Evolutionary conservation across 2,888 invertebrate species (phyloP).

Genomic region (Thereva nobilitata): DNA sequence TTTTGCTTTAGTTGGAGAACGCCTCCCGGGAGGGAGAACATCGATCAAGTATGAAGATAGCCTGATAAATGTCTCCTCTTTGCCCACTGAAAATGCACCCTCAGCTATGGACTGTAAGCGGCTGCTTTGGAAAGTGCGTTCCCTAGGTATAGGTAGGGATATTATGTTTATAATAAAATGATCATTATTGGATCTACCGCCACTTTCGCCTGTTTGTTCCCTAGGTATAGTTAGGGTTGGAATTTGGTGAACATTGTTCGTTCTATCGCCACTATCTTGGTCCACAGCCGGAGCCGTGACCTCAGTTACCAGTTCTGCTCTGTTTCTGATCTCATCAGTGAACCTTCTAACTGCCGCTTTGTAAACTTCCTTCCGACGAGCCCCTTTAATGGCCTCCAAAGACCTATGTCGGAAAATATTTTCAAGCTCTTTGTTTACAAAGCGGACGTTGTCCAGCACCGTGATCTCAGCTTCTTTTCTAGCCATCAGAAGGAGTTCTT

Average conservation of each 20-base stretch:
- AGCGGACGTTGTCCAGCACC: not conserved
- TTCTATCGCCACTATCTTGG: not conserved
- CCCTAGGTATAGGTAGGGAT: constrained; percentile 5
- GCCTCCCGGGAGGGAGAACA: not conserved
- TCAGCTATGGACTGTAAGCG: not conserved
- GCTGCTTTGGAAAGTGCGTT: not conserved
- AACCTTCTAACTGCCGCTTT: not conserved
- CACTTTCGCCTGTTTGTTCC: not conserved
- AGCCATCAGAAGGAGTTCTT: constrained; percentile 2
- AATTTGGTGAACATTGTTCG: not conserved
- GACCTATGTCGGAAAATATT: not conserved
- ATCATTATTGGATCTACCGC: not conserved
- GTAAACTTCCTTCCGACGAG: not conserved
- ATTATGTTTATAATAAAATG: not conserved
- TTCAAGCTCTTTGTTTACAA: not conserved
- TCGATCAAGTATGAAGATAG: constrained; percentile 3
- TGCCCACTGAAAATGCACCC: not conserved
- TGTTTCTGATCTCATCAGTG: not conserved
- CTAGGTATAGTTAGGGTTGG: not conserved
- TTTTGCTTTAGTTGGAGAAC: not conserved
- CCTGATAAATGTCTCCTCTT: not conserved
- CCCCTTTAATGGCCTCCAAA: constrained; percentile 4
- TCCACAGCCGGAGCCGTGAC: not conserved
- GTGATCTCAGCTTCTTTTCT: constrained; percentile 7
- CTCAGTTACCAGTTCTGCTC: no score